Evolutionary conservation across 1,140 invertebrate genomes (phyloP).

Genomic region (Spodoptera litura): DNA sequence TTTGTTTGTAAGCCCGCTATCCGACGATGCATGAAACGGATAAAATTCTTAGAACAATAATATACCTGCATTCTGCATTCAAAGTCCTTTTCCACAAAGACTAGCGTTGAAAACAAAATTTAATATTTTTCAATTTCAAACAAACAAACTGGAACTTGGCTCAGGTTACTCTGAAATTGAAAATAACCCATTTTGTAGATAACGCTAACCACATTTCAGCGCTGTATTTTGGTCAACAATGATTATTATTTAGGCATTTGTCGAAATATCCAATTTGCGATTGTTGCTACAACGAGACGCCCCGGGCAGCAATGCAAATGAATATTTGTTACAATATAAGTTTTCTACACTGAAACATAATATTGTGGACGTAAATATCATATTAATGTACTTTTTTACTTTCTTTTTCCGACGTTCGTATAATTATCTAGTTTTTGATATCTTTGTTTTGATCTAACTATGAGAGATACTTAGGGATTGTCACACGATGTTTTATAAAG

Average conservation of each 20-base stretch:
- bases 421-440: neutral
- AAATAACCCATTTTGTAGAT: neutral
- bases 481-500: no score
- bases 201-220: neutral
- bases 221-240: neutral
- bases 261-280: constrained; percentile 2
- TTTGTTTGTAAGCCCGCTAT: no score
- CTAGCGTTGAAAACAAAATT: neutral
- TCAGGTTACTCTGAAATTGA: neutral
- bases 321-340: constrained; percentile 34
- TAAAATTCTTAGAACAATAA: no score
- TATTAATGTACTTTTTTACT: neutral
- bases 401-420: neutral
- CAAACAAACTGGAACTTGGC: neutral
- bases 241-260: neutral
- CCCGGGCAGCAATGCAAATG: constrained; percentile 32
- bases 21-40: no score
- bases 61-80: no score
- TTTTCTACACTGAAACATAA: neutral
- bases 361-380: neutral
- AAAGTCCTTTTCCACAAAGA: neutral
- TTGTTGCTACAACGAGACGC: constrained; percentile 6
- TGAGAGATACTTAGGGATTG: no score
- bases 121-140: neutral
- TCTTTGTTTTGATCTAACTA: no score